Conservation (phyloP, 2,797 vertebrate genomes). For the Peromyscus aztecus region DNA sequence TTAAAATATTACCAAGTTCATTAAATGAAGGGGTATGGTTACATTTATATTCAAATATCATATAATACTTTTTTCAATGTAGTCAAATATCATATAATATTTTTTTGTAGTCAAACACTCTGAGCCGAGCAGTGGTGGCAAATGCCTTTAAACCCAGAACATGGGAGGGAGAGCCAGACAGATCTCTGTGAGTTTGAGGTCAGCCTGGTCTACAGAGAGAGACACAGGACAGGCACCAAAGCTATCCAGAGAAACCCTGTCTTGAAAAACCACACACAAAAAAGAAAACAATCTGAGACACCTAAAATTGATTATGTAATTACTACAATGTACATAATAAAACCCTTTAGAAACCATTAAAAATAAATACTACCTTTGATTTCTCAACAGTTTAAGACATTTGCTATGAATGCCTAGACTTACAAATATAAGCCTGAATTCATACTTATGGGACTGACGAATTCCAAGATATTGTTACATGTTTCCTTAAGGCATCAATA, state of each 20-base stretch:
- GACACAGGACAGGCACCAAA: too few species aligned
- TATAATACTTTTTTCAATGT: neutral
- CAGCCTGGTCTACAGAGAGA: too few species aligned
- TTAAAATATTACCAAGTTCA: neutral
- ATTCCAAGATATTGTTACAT: constrained; percentile 34
- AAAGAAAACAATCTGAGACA: too few species aligned
- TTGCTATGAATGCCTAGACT: neutral
- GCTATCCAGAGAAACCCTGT: too few species aligned
- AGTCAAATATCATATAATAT: too few species aligned
- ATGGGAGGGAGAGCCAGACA: too few species aligned
- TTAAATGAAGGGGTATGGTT: too few species aligned
- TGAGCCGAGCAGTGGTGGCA: neutral
- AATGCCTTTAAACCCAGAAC: too few species aligned
- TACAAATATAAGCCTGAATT: neutral
- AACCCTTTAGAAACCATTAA: neutral
- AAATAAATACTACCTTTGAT: neutral
- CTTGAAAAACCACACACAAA: too few species aligned
- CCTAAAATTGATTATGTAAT: neutral
- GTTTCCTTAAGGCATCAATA: constrained; percentile 64
- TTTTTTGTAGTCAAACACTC: too few species aligned
- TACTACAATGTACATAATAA: constrained; percentile 18
- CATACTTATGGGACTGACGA: neutral
- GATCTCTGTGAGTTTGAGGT: too few species aligned
- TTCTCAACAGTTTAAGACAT: neutral
- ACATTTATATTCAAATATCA: neutral